Conservation (phyloP, 2,888 invertebrate species). For the Pristionchus japonicus region DNA sequence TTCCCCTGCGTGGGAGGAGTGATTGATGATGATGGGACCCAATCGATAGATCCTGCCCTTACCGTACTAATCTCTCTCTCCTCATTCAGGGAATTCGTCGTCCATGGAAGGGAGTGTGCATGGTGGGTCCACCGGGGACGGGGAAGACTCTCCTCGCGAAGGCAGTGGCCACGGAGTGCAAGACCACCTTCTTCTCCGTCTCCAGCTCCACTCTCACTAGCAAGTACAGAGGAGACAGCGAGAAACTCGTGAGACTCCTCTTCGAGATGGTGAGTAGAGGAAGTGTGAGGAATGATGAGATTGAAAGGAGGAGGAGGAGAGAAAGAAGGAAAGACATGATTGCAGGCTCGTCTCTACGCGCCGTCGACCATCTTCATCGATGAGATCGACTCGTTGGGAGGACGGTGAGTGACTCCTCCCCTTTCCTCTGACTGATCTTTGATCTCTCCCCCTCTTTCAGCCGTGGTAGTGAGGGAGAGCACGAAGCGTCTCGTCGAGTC, state of each 20-base stretch:
- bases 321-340: too few species aligned
- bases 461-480: conserved; percentile 95
- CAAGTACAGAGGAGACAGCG: conserved; percentile 98
- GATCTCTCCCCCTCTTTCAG: conserved; percentile 80
- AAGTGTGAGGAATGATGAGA: neutral
- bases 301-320: too few species aligned
- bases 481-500: conserved; percentile 94
- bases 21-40: neutral
- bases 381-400: conserved; percentile 91
- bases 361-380: conserved; percentile 99
- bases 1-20: neutral
- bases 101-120: conserved; percentile 87
- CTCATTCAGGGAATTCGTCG: conserved; percentile 77
- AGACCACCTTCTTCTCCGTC: conserved; percentile 83
- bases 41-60: too few species aligned
- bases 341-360: conserved; percentile 93
- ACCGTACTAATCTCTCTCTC: neutral
- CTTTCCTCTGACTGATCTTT: neutral
- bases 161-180: conserved; percentile 79
- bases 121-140: too few species aligned
- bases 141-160: too few species aligned
- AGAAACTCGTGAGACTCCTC: conserved; percentile 93
- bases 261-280: conserved; percentile 93
- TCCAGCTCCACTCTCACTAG: conserved; percentile 97
- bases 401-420: conserved; percentile 48